Conservation (phyloP, 2,888 invertebrate species). For the Dicyrtomina minuta region DNA sequence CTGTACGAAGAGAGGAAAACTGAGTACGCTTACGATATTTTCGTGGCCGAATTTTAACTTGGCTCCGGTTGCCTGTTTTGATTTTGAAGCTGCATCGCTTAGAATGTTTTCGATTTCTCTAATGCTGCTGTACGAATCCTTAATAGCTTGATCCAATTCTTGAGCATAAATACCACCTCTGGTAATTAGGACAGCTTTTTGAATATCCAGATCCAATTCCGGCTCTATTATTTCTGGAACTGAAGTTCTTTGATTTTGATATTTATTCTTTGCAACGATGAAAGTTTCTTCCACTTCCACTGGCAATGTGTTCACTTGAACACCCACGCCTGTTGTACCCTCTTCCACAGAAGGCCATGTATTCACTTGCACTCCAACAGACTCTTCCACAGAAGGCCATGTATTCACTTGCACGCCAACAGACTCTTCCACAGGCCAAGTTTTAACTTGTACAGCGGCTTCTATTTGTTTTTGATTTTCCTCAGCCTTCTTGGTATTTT, state of each 20-base stretch:
- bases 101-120: slow-evolving; percentile 64
- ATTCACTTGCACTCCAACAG: slow-evolving; percentile 78
- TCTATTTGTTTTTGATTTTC: slow-evolving; percentile 13
- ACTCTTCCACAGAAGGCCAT: slow-evolving; percentile 54
- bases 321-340: slow-evolving; percentile 59
- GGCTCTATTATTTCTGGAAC: slow-evolving; percentile 35
- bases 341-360: slow-evolving; percentile 58
- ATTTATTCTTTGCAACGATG: background rate
- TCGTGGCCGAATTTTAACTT: slow-evolving; percentile 8
- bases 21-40: slow-evolving; percentile 17
- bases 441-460: slow-evolving; percentile 66
- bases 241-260: background rate
- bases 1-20: too few species aligned
- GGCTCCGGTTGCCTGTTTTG: background rate
- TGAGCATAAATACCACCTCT: slow-evolving; percentile 79
- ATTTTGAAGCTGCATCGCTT: background rate
- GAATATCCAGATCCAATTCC: slow-evolving; percentile 20
- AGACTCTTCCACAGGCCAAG: slow-evolving; percentile 73
- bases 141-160: slow-evolving; percentile 72
- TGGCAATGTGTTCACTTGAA: slow-evolving; percentile 73
- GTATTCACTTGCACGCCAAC: slow-evolving; percentile 81
- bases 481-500: background rate
- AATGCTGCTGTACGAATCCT: slow-evolving; percentile 69
- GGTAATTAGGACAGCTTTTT: slow-evolving; percentile 59
- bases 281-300: slow-evolving; percentile 15